Evolutionary conservation across 2,888 invertebrate genomes (phyloP).

Genomic region (Chymomyza amoena): DNA sequence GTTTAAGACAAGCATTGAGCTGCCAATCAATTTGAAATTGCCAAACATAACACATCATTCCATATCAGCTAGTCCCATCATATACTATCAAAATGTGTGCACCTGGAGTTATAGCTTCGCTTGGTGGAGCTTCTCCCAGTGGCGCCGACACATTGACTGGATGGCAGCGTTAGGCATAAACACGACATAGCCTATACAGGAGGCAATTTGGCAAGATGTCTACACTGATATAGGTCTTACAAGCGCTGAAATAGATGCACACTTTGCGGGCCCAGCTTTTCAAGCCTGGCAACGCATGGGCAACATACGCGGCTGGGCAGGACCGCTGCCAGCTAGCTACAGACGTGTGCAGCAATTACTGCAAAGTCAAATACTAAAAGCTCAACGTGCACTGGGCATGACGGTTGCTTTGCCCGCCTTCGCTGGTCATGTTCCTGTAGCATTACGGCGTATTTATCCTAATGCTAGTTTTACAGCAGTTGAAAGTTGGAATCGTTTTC

Average conservation of each 20-base stretch:
- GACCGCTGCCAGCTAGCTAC: constrained; percentile 88
- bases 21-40: constrained; percentile 80
- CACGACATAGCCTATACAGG: constrained; percentile 89
- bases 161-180: constrained; percentile 97
- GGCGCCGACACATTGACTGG: constrained; percentile 95
- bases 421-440: constrained; percentile 92
- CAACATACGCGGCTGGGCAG: constrained; percentile 94
- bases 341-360: constrained; percentile 84
- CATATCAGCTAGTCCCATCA: constrained; percentile 84
- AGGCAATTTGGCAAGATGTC: constrained; percentile 91
- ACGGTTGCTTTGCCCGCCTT: constrained; percentile 93
- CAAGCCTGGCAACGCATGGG: constrained; percentile 97
- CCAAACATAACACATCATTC: constrained; percentile 82
- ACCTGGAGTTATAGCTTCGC: constrained; percentile 90
- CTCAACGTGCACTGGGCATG: constrained; percentile 91
- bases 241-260: constrained; percentile 86
- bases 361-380: constrained; percentile 85
- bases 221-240: constrained; percentile 87
- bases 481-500: constrained; percentile 87
- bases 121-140: constrained; percentile 92
- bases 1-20: constrained; percentile 85
- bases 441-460: constrained; percentile 86
- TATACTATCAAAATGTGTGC: constrained; percentile 97
- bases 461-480: constrained; percentile 84
- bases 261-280: constrained; percentile 96